Conservation (phyloP, 2,797 vertebrate genomes). For the Cichlasoma orientale region DNA sequence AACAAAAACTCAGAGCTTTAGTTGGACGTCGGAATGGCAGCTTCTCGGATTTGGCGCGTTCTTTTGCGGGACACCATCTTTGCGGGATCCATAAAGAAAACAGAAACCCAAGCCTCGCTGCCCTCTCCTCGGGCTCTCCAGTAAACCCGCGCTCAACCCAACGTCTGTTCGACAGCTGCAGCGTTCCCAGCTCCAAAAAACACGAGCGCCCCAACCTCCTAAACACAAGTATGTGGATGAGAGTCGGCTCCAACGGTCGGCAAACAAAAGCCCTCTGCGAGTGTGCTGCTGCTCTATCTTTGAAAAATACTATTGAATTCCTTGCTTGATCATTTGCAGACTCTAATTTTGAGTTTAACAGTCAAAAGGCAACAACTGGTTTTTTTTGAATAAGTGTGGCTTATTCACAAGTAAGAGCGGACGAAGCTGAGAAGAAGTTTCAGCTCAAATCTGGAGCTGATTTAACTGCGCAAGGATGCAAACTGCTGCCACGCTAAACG, state of each 20-base stretch:
- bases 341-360: constrained; percentile 20
- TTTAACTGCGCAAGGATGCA: constrained; percentile 6
- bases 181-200: constrained; percentile 54
- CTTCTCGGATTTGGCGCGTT: constrained; percentile 43
- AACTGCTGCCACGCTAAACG: background rate
- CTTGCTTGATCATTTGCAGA: constrained; percentile 14
- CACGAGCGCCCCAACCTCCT: constrained; percentile 59
- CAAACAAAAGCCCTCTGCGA: constrained; percentile 54
- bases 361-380: background rate
- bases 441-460: background rate
- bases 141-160: constrained; percentile 61
- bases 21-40: constrained; percentile 12
- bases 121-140: constrained; percentile 55
- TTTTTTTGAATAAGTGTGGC: constrained; percentile 17
- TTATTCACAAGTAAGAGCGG: constrained; percentile 20
- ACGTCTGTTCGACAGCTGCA: constrained; percentile 79
- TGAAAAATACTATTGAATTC: constrained; percentile 13
- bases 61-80: constrained; percentile 56
- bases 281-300: constrained; percentile 32
- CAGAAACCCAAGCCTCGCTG: constrained; percentile 70
- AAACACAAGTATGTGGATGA: constrained; percentile 70
- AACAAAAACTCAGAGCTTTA: constrained; percentile 19
- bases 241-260: constrained; percentile 60
- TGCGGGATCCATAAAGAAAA: constrained; percentile 75
- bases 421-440: background rate